phyloP scores from a whole-genome alignment of 2,113 vertebrate genomes.

The Condylura cristata region DNA sequence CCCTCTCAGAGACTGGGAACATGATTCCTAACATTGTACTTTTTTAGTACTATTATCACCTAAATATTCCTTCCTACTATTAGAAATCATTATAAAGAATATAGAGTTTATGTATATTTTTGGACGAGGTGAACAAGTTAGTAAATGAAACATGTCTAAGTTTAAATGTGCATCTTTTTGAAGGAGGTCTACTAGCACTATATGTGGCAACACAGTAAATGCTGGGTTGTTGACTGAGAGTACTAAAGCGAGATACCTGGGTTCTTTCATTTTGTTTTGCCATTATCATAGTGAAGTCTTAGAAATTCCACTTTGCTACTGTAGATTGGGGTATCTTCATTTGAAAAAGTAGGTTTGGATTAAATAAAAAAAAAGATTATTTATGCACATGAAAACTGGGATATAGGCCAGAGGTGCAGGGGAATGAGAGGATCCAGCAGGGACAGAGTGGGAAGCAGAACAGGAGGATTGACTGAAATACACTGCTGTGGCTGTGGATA shows the following conservation, averaged over 20 bases:
- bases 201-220: background rate
- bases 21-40: background rate
- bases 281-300: background rate
- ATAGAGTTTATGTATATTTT: slow-evolving; percentile 19
- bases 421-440: too few relatives aligned
- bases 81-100: slow-evolving; percentile 33
- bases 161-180: slow-evolving; percentile 38
- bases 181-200: background rate
- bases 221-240: background rate
- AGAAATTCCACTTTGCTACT: background rate
- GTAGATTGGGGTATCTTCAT: slow-evolving; percentile 34
- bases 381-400: too few relatives aligned
- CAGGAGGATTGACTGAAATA: too few relatives aligned
- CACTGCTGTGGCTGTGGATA: too few relatives aligned
- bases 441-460: too few relatives aligned
- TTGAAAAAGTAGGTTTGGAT: slow-evolving; percentile 19
- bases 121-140: background rate
- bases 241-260: background rate
- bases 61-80: background rate
- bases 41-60: background rate
- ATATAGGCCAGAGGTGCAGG: too few relatives aligned
- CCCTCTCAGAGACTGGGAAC: background rate
- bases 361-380: too few relatives aligned
- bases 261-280: slow-evolving; percentile 30
- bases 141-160: background rate